These are phyloP conservation scores for Drosophila ananassae DNA, from an alignment of 1,140 invertebrate genomes.

Conservation along the genomic window DNA sequence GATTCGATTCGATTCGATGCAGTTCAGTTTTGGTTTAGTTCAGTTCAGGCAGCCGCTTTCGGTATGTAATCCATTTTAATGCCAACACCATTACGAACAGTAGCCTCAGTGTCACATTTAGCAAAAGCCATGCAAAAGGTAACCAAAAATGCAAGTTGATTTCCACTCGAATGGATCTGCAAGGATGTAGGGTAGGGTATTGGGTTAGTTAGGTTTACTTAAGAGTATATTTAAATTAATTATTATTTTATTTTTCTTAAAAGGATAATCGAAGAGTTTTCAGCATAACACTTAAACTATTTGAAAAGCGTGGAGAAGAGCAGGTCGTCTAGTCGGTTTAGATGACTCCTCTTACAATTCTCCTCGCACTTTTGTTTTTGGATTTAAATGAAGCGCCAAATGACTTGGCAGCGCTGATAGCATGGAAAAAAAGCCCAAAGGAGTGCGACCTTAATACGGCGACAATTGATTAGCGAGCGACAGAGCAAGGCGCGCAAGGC, in stretches of 20 bases:
- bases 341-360: background rate
- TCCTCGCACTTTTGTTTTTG: conserved; percentile 59
- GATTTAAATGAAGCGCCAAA: conserved; percentile 71
- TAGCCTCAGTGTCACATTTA: conserved; percentile 82
- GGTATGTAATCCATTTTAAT: conserved; percentile 82
- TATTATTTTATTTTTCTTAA: background rate
- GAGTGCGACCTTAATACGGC: conserved; percentile 70
- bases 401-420: conserved; percentile 62
- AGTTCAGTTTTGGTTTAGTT: conserved; percentile 26
- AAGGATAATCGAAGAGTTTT: background rate
- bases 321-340: conserved; percentile 17
- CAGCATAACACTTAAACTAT: background rate
- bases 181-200: background rate
- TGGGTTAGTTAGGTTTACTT: background rate
- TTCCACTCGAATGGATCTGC: conserved; percentile 48
- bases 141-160: conserved; percentile 57
- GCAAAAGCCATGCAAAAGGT: conserved; percentile 48
- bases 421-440: conserved; percentile 23
- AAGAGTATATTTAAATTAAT: background rate
- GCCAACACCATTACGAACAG: conserved; percentile 82
- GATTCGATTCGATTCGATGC: conserved; percentile 7
- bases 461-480: conserved; percentile 76
- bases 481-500: conserved; percentile 59
- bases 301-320: background rate
- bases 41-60: conserved; percentile 65